Percentiles rank a stretch among this genome's conserved stretches.
Evolutionary conservation across 2,113 vertebrate genomes (phyloP).

Genomic region (Grantiella picta): DNA sequence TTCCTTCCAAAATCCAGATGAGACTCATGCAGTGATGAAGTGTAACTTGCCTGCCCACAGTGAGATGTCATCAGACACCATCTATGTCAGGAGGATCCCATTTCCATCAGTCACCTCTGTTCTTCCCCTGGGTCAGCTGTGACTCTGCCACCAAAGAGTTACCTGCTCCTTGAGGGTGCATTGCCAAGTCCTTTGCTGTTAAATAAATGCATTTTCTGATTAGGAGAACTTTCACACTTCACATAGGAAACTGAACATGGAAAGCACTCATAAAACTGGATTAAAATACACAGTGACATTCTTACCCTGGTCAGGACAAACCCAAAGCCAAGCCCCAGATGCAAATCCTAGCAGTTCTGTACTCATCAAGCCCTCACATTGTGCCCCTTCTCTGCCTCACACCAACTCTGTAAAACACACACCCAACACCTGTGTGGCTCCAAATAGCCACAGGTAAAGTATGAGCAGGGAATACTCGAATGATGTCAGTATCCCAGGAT

Average conservation of each 20-base stretch:
- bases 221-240: neutral
- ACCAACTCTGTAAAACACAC: neutral
- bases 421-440: neutral
- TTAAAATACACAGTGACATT: neutral
- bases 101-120: neutral
- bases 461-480: neutral
- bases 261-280: neutral
- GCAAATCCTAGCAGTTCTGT: neutral
- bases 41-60: neutral
- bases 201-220: neutral
- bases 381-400: neutral
- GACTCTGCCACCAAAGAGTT: neutral
- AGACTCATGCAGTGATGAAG: neutral
- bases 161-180: neutral
- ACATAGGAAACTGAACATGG: neutral
- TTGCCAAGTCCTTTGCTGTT: neutral
- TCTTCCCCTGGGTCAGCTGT: neutral
- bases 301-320: neutral
- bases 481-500: too few relatives aligned
- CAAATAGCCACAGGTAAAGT: neutral
- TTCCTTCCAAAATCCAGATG: neutral
- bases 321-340: neutral
- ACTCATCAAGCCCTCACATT: rapidly evolving
- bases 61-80: neutral
- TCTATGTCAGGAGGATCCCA: neutral